phyloP scores from a whole-genome alignment of 92 coral and sea anemone genomes.

The Chrysogorgia sp. region DNA sequence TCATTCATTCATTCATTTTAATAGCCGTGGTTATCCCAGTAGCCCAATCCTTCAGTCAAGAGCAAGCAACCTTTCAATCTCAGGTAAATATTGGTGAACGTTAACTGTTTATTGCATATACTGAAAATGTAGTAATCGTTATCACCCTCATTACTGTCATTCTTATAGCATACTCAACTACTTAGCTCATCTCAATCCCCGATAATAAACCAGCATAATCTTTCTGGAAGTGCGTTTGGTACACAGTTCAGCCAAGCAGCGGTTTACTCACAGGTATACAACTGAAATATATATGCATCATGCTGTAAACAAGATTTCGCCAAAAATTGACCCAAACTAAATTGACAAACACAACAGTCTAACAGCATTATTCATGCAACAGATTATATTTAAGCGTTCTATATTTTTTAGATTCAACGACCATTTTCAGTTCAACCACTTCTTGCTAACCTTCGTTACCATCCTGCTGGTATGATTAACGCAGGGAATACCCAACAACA shows the following conservation, averaged over 20 bases:
- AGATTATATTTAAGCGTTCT: background rate
- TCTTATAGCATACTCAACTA: constrained; percentile 3
- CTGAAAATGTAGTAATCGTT: background rate
- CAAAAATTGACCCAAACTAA: background rate
- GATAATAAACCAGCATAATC: constrained; percentile 13
- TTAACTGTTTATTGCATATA: constrained; percentile 11
- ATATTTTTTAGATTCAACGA: constrained; percentile 11
- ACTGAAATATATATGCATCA: background rate
- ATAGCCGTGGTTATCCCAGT: constrained; percentile 26
- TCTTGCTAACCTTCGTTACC: background rate
- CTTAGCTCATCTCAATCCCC: constrained; percentile 10
- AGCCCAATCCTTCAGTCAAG: constrained; percentile 27
- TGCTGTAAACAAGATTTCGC: constrained; percentile 8
- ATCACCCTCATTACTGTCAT: background rate
- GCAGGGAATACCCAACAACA: background rate
- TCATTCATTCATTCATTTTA: background rate
- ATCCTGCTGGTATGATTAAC: background rate
- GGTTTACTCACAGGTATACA: background rate
- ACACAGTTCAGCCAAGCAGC: constrained; percentile 9
- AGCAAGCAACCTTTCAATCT: constrained; percentile 16
- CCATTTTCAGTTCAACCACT: background rate
- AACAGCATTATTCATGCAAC: background rate
- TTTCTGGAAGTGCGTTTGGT: constrained; percentile 5
- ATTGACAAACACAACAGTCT: too few relatives aligned
- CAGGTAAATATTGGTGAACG: constrained; percentile 17